Evolutionary conservation across 2,113 vertebrate genomes (phyloP), one percentile per base, ranked within the genome.

Genomic region (Petroica traversi): DNA sequence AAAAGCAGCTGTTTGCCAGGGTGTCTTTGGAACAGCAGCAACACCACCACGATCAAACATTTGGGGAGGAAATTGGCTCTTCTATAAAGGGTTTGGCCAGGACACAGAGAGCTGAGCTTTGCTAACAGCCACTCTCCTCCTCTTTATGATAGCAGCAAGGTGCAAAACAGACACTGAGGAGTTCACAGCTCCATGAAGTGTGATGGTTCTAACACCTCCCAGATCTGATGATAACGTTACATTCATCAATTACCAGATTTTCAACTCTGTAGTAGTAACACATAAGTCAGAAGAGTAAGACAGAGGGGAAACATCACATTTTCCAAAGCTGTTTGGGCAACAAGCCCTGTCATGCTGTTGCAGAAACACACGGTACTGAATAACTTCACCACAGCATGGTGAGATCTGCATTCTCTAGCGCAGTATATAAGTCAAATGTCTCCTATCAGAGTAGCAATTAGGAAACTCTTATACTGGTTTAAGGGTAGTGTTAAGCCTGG

Each of bases 11-110:
- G 0, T 86, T 94, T 95, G 83, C 92, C 87, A 91, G 68, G 64
- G 48, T 93, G 49, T 46, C 72, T 92, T 88, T 88, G 72, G 75
- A 95, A 88, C 59, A 79, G 48, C 71, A 95, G 79, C 91, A 82
- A 73, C 93, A 94, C 77, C 74, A 95, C 36, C 52, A 29, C 1
- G 3, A 96, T 91, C 95, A 95, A 98, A 96, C 93, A 96, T 94
- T 61, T 93, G 78, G 81, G 86, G 84, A 97, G 95, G 93, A 97
- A 96, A 96, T 82, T 95, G 92, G 89, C 88, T 89, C 93, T 77
- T 88, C 91, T 64, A 12, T 92, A 57, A 90, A 85, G 76, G 75
- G 82, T 83, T 88, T 92, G 80, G 71, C 63, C 69, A 87, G 84
- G 93, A 94, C 59, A 87, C 62, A 81, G 74, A 88, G 72, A 84